phyloP scores from a whole-genome alignment of 2,797 vertebrate genomes.

The Protonibea diacanthus region DNA sequence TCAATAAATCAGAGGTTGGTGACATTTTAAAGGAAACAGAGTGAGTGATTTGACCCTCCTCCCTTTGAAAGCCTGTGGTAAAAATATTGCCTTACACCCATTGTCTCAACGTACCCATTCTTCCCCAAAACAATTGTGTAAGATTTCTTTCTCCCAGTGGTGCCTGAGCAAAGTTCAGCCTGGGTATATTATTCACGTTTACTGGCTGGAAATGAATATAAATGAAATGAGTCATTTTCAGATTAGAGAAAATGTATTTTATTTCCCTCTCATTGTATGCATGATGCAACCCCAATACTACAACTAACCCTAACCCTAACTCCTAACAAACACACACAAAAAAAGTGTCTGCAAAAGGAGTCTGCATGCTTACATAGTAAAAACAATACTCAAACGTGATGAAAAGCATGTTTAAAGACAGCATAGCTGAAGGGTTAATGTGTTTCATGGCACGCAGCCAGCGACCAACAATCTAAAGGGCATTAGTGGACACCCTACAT shows the following conservation, averaged over 20 bases:
- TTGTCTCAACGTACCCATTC: slow-evolving; percentile 77
- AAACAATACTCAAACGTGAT: not conserved
- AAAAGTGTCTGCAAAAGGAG: too few relatives aligned
- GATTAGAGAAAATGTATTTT: not conserved
- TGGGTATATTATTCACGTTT: slow-evolving; percentile 10
- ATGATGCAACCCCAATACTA: too few relatives aligned
- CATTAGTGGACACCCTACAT: slow-evolving; percentile 32
- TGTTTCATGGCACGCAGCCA: slow-evolving; percentile 38
- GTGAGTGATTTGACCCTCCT: slow-evolving; percentile 61
- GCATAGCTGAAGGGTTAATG: slow-evolving; percentile 13
- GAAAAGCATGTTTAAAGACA: slow-evolving; percentile 6
- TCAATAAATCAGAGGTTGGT: slow-evolving; percentile 61
- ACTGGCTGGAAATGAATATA: not conserved
- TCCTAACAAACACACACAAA: not conserved
- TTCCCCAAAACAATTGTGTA: slow-evolving; percentile 78
- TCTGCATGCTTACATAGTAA: not conserved
- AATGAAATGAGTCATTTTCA: not conserved
- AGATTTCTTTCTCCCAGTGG: slow-evolving; percentile 21
- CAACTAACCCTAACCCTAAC: not conserved
- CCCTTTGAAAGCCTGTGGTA: slow-evolving; percentile 67
- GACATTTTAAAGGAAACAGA: slow-evolving; percentile 71
- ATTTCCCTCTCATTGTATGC: too few relatives aligned
- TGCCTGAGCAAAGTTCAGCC: slow-evolving; percentile 46
- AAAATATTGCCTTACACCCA: slow-evolving; percentile 71
- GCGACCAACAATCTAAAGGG: slow-evolving; percentile 22